Evolutionary conservation across 92 coral and sea anemone species (phyloP).

Genomic region (Parazoanthus swiftii): DNA sequence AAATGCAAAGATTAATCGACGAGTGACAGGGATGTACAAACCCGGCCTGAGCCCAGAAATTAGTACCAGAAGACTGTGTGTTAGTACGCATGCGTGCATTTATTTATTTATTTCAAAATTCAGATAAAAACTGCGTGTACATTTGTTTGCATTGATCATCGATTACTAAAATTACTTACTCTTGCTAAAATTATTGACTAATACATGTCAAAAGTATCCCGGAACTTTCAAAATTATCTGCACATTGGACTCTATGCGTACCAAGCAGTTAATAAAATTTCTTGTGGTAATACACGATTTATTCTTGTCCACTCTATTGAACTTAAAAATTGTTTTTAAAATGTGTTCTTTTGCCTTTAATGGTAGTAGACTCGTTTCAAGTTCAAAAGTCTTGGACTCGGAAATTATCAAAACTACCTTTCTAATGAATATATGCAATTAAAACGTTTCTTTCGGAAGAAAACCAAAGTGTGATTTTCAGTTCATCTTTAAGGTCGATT

Average conservation of each 20-base stretch:
- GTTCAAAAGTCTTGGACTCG: slow-evolving; percentile 27
- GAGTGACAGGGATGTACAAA: background rate
- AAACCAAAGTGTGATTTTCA: background rate
- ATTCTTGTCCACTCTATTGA: slow-evolving; percentile 21
- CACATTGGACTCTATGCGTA: background rate
- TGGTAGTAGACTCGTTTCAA: slow-evolving; percentile 3
- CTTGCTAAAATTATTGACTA: background rate
- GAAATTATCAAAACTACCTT: slow-evolving; percentile 29
- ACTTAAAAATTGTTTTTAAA: slow-evolving; percentile 21
- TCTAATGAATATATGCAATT: slow-evolving; percentile 29
- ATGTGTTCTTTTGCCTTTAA: background rate
- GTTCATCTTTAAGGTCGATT: background rate
- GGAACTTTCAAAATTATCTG: slow-evolving; percentile 6
- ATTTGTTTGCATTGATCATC: background rate
- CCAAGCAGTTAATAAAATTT: slow-evolving; percentile 15
- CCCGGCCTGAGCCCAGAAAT: background rate
- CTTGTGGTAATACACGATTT: slow-evolving; percentile 18
- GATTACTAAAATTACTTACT: background rate
- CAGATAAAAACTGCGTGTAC: background rate
- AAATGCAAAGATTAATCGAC: background rate
- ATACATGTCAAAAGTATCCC: slow-evolving; percentile 12
- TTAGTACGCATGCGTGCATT: slow-evolving; percentile 40
- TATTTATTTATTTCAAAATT: slow-evolving; percentile 41
- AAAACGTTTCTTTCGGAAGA: background rate
- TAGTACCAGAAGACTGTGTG: background rate